Percentiles rank a stretch among this genome's conserved stretches.
Evolutionary conservation across 1,140 invertebrate species (phyloP).

Genomic region (Brachionus paranguensis): DNA sequence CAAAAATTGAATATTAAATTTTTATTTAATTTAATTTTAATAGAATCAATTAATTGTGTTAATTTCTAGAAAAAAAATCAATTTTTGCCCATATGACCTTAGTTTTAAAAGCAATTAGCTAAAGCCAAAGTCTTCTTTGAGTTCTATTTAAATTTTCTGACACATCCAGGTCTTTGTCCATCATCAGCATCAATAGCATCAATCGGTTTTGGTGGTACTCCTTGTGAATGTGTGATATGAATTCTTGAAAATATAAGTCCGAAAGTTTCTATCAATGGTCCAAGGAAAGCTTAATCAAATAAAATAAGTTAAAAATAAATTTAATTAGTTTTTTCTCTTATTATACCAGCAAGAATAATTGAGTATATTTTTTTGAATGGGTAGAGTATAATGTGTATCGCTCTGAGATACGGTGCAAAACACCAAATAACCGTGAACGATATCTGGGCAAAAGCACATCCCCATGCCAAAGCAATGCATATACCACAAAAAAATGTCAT

Average conservation of each 20-base stretch:
- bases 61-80: no score
- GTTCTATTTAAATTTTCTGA: conserved; percentile 18
- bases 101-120: no score
- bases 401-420: background rate
- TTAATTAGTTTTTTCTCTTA: background rate
- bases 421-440: conserved; percentile 32
- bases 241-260: conserved; percentile 30
- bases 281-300: background rate
- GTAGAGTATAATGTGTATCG: background rate
- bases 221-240: conserved; percentile 2
- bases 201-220: conserved; percentile 26
- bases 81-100: no score
- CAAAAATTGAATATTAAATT: no score
- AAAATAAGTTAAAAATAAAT: background rate
- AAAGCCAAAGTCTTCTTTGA: background rate
- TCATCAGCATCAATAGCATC: conserved; percentile 31
- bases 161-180: background rate
- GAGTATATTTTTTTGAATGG: background rate
- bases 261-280: conserved; percentile 13
- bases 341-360: conserved; percentile 18
- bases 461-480: conserved; percentile 24
- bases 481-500: conserved; percentile 26
- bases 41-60: no score
- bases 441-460: conserved; percentile 14
- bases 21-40: no score